A percentile compares a stretch with the other conserved stretches of the same genome.
These are phyloP conservation scores for Ethmia dodecea DNA, from an alignment of 2,888 invertebrate species.

Conservation along the genomic window DNA sequence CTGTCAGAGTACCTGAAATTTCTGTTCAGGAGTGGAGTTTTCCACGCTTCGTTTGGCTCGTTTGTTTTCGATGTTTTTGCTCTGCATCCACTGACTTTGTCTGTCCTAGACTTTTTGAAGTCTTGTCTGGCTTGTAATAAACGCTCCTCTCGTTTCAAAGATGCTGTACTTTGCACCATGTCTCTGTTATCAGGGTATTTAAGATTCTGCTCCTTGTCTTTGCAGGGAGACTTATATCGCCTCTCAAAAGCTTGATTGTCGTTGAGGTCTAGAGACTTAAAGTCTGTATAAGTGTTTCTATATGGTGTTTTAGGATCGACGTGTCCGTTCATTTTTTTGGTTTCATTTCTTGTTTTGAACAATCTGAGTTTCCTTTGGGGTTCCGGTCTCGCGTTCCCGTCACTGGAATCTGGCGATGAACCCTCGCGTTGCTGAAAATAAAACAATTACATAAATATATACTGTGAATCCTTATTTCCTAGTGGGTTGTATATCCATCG, in stretches of 20 bases:
- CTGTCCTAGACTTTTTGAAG: conserved; percentile 63
- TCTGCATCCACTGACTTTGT: conserved; percentile 66
- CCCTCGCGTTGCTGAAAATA: conserved; percentile 59
- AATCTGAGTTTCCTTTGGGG: conserved; percentile 79
- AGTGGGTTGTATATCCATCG: too few relatives aligned
- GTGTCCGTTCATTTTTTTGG: conserved; percentile 73
- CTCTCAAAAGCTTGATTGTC: conserved; percentile 58
- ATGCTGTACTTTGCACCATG: conserved; percentile 60
- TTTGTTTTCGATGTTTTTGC: conserved; percentile 65
- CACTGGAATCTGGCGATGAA: conserved; percentile 79
- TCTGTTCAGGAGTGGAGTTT: conserved; percentile 63
- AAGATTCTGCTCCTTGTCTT: conserved; percentile 62
- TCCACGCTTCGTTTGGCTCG: conserved; percentile 64
- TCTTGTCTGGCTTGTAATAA: conserved; percentile 71
- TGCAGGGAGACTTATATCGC: conserved; percentile 61
- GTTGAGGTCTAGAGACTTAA: conserved; percentile 53
- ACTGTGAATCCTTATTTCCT: too few relatives aligned
- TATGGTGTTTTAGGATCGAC: conserved; percentile 45
- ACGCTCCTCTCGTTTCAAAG: conserved; percentile 65
- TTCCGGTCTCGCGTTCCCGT: conserved; percentile 67
- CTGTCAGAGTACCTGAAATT: conserved; percentile 71
- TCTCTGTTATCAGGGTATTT: conserved; percentile 62
- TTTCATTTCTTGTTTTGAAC: conserved; percentile 86
- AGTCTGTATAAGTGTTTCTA: conserved; percentile 51
- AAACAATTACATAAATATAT: too few relatives aligned